Evolutionary conservation across 1,140 invertebrate genomes (phyloP).

Genomic region (Lucilia sericata): DNA sequence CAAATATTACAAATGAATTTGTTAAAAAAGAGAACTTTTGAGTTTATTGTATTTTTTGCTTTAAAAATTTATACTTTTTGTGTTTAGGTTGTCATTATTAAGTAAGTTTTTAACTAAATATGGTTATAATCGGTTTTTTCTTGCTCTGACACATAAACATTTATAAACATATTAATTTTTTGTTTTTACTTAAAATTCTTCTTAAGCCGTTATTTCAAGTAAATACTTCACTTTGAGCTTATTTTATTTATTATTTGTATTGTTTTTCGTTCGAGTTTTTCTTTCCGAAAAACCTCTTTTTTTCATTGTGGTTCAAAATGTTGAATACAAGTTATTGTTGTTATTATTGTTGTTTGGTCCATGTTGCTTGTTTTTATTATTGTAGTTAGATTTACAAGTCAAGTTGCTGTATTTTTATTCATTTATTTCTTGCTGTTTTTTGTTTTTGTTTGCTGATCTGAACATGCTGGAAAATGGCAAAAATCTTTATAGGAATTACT

Average conservation of each 20-base stretch:
- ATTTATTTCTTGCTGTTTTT: no score
- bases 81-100: no score
- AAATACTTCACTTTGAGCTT: neutral
- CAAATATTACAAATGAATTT: conserved; percentile 2
- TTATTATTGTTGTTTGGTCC: no score
- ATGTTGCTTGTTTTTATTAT: no score
- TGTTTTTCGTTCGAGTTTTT: neutral
- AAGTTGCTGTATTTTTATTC: neutral
- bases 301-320: neutral
- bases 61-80: neutral
- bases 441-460: neutral
- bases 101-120: neutral
- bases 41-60: neutral
- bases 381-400: neutral
- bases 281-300: no score
- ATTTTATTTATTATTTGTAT: no score
- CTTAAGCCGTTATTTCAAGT: neutral
- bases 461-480: neutral
- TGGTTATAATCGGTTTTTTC: neutral
- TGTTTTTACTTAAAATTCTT: neutral
- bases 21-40: neutral
- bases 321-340: neutral
- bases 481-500: neutral
- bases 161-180: neutral
- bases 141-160: no score